Percentiles rank a stretch among this genome's conserved stretches.
These are phyloP conservation scores for Oxytorus armatus DNA, from an alignment of 2,888 invertebrate species.

Conservation along the genomic window DNA sequence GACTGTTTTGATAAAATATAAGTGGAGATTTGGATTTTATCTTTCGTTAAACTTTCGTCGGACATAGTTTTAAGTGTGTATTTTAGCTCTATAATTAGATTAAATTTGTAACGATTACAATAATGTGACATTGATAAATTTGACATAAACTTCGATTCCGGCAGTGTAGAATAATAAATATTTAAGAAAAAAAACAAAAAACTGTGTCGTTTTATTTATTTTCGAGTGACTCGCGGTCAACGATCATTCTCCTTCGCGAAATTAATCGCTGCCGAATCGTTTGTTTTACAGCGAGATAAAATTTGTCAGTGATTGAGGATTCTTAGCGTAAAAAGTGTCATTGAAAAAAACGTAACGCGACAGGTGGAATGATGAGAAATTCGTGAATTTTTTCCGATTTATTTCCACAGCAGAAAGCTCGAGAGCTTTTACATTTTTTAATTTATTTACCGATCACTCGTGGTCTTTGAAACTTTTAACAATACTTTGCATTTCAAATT, in stretches of 20 bases:
- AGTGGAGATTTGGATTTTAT: slow-evolving; percentile 25
- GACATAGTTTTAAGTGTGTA: slow-evolving; percentile 1
- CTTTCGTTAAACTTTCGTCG: slow-evolving; percentile 7
- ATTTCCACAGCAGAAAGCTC: too few relatives aligned
- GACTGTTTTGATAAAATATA: slow-evolving; percentile 54
- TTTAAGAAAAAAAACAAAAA: slow-evolving; percentile 30
- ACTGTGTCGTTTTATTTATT: neutral
- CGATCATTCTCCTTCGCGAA: slow-evolving; percentile 64
- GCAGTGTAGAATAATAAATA: slow-evolving; percentile 50
- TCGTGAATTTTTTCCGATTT: too few relatives aligned
- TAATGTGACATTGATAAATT: slow-evolving; percentile 26
- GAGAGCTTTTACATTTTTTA: too few relatives aligned
- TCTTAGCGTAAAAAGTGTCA: slow-evolving; percentile 7
- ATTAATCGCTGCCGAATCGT: slow-evolving; percentile 28
- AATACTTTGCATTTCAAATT: too few relatives aligned
- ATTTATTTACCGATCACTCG: too few relatives aligned
- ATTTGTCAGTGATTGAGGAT: neutral
- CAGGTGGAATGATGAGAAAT: too few relatives aligned
- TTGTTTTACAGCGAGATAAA: slow-evolving; percentile 26
- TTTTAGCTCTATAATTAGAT: slow-evolving; percentile 4
- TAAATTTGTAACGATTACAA: slow-evolving; percentile 17
- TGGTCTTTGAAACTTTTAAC: too few relatives aligned
- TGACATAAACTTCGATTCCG: slow-evolving; percentile 27
- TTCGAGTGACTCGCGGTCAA: slow-evolving; percentile 28
- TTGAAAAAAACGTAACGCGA: too few relatives aligned